Base-by-base conservation (phyloP, 2,888 invertebrate species). In the Adelphocoris suturalis region DNA sequence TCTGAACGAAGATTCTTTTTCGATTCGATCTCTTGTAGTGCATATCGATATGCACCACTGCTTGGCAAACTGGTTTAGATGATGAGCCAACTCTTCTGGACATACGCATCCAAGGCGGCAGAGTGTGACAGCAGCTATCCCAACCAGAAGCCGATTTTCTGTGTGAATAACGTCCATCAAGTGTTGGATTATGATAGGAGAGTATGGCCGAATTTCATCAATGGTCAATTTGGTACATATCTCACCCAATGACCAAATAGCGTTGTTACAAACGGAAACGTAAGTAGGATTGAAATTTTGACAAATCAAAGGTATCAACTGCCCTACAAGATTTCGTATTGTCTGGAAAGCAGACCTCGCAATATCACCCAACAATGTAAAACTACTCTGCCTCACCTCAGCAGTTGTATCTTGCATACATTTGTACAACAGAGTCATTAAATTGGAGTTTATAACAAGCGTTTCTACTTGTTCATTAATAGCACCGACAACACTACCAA, bases 41-140 rank as follows among this genome's bases (percentile, higher is more conserved):
- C 99, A 96, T 93, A 99, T 94, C 89, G 99, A 98, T 92, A 97
- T 97, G 98, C 98, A 99, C 99, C 99, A 99, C 96, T 99, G 98
- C 95, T 98, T 97, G 95, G 99, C 99, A 97, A 99, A 99, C 96
- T 98, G 98, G 95, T 98, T 98, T 96, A 99, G 98, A 96, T 97
- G 97, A 95, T 99, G 99, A 95, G 99, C 99, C 96, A 99, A 98
- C 96, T 99, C 99, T 95, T 98, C 97, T 95, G 99, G 98, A 96
- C 99, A 99, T 96, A 99, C 98, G 96, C 97, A 98, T 96, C 99
- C 99, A 96, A 99, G 98, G 95, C 99, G 98, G 96, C 99, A 99
- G 96, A 99, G 98, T 96, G 99, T 99, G 95, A 99, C 99, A 96
- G 99, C 99, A 99, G 99, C 99, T 94, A 99, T 99, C 95, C 99